Conservation (phyloP, 2,113 vertebrate species). For the Cephalopterus ornatus region DNA sequence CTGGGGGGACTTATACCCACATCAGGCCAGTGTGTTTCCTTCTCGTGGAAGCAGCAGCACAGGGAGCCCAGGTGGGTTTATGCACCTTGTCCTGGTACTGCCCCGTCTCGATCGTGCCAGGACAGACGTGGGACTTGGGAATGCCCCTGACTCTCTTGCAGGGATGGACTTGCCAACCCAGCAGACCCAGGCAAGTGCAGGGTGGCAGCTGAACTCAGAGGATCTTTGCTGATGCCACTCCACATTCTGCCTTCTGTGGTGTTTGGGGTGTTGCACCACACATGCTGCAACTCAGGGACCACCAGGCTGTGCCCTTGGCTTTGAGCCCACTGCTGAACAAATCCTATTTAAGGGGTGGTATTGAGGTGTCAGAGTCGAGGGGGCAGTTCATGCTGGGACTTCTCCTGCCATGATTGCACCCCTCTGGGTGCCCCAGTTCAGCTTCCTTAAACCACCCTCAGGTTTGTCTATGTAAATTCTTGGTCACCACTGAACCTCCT, state of each 20-base stretch:
- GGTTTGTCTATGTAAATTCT: background rate
- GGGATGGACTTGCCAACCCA: background rate
- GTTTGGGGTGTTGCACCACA: background rate
- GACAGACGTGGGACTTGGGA: background rate
- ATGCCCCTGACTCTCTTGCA: accelerated
- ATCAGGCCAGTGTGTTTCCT: accelerated
- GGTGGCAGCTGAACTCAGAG: background rate
- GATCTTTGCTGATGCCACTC: background rate
- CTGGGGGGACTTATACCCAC: background rate
- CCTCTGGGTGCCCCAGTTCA: background rate
- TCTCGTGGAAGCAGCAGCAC: background rate
- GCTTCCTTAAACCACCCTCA: background rate
- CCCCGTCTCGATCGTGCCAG: background rate
- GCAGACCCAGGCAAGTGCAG: background rate
- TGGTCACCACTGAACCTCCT: background rate
- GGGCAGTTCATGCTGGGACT: background rate
- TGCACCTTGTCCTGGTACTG: background rate
- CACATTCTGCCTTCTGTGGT: accelerated
- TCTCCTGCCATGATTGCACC: background rate
- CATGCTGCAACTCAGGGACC: background rate
- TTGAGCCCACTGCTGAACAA: background rate
- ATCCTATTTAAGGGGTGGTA: background rate
- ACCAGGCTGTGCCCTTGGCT: background rate
- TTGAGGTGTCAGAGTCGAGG: background rate
- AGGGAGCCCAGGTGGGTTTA: background rate